Evolutionary conservation across 2,113 vertebrate species (phyloP).

Genomic region (Lethenteron reissneri): DNA sequence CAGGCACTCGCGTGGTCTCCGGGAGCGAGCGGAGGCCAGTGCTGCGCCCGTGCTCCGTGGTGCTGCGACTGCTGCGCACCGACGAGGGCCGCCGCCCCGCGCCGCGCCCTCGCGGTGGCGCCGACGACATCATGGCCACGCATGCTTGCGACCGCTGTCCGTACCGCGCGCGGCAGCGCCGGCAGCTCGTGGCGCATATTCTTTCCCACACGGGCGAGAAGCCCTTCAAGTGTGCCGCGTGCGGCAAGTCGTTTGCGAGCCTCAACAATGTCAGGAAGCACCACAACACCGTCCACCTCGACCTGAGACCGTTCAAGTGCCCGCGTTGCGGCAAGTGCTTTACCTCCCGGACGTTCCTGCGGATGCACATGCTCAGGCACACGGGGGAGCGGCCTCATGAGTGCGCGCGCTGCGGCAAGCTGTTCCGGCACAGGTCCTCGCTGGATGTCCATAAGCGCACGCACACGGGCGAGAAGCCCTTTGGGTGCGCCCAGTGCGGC

Average conservation of each 20-base stretch:
- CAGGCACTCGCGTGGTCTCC: too few species aligned
- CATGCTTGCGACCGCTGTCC: too few species aligned
- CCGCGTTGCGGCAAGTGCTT: neutral
- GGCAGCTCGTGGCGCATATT: too few species aligned
- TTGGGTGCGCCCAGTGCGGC: neutral
- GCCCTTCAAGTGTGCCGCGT: neutral
- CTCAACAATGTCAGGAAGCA: neutral
- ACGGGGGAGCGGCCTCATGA: neutral
- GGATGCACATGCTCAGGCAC: neutral
- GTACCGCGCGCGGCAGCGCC: too few species aligned
- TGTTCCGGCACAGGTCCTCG: neutral
- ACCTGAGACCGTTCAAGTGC: neutral
- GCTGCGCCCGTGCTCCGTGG: too few species aligned
- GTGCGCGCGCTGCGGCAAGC: neutral
- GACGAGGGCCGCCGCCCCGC: too few species aligned
- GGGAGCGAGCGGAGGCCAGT: too few species aligned
- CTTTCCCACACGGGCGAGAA: neutral
- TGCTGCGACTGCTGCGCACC: too few species aligned
- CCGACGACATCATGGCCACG: too few species aligned
- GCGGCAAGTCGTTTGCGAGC: neutral
- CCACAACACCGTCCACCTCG: neutral
- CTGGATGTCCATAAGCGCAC: neutral
- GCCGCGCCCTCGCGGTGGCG: too few species aligned
- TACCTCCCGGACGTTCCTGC: neutral
- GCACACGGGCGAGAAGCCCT: slow-evolving; percentile 3